Base-by-base conservation (phyloP, 2,113 vertebrate genomes). In the Odocoileus virginianus region DNA sequence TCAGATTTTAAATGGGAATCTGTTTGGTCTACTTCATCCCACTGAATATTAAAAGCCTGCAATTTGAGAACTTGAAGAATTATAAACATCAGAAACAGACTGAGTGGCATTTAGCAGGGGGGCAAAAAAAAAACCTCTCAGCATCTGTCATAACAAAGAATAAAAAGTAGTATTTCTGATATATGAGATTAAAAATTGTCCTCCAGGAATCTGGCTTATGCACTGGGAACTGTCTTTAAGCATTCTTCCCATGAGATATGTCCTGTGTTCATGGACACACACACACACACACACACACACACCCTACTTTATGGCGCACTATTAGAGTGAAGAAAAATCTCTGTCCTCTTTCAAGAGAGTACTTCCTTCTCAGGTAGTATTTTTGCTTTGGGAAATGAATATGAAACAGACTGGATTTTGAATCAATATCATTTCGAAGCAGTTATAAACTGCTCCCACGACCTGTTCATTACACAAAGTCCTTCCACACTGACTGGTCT, bases 131-230 rank as follows among this genome's bases (percentile, higher is more conserved):
- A 16, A 76, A 6, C 0, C n/a, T 25, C 86, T 94, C 50, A 54
- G 71, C 47, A 89, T 94, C 86, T 98, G 88, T 97, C 92, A 86
- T 47, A 91, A 97, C 36, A 60, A 94, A 96, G 78, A 87, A 55
- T 12, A 61, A 36, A 40, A 45, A 57, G 28, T 16, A 79, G 9
- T 83, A n/a, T 91, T 93, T 97, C 84, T 96, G 67, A 79, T 84
- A 67, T 14, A 89, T 2, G 17, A 87, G 52, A 91, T 97, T 90
- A 93, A 86, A 93, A 94, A 57, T 33, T 89, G 4, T 67, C 94
- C 79, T 67, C 30, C n/a, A 85, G 40, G 67, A 91, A 97, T 47
- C 92, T 0, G 40, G 50, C 52, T 89, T 74, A 95, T 76, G 6
- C 60, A 1, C 81, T 52, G 71, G 91, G 71, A 96, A 57, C 50